Evolutionary conservation across 2,888 invertebrate genomes (phyloP).

Genomic region (Marronus borbonicus): DNA sequence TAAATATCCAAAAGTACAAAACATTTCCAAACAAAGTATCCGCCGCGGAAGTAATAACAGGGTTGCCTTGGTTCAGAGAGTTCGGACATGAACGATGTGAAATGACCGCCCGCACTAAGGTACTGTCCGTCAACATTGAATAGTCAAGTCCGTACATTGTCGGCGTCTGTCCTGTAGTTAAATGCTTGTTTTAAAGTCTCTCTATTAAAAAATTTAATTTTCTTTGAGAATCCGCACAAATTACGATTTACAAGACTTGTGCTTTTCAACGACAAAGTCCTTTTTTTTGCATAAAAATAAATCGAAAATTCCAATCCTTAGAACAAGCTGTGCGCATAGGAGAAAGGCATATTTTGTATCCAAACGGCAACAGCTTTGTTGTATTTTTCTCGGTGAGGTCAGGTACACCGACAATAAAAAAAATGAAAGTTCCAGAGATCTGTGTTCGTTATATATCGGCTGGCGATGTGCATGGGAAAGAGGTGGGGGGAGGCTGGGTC

Average conservation of each 20-base stretch:
- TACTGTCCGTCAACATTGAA: constrained; percentile 29
- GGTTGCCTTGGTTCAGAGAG: not conserved
- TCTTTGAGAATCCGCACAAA: too few species aligned
- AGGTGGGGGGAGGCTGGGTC: constrained; percentile 34
- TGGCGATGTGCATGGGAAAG: constrained; percentile 26
- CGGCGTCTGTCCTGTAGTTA: not conserved
- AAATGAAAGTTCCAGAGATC: constrained; percentile 57
- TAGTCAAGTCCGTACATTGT: constrained; percentile 15
- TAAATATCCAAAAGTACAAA: too few species aligned
- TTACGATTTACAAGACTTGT: too few species aligned
- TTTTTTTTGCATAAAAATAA: too few species aligned
- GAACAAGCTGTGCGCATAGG: not conserved
- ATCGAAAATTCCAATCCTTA: too few species aligned
- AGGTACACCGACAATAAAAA: constrained; percentile 58
- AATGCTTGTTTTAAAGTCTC: not conserved
- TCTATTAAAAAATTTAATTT: not conserved
- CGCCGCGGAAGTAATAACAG: not conserved
- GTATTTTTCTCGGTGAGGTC: constrained; percentile 58
- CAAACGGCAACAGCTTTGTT: not conserved
- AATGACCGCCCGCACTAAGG: constrained; percentile 38
- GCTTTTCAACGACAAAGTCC: too few species aligned
- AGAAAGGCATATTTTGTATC: constrained; percentile 23
- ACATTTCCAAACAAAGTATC: not conserved
- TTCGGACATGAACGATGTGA: constrained; percentile 24
- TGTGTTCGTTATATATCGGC: constrained; percentile 48